phyloP scores from a whole-genome alignment of 1,140 invertebrate genomes.

The Anastrepha ludens region DNA sequence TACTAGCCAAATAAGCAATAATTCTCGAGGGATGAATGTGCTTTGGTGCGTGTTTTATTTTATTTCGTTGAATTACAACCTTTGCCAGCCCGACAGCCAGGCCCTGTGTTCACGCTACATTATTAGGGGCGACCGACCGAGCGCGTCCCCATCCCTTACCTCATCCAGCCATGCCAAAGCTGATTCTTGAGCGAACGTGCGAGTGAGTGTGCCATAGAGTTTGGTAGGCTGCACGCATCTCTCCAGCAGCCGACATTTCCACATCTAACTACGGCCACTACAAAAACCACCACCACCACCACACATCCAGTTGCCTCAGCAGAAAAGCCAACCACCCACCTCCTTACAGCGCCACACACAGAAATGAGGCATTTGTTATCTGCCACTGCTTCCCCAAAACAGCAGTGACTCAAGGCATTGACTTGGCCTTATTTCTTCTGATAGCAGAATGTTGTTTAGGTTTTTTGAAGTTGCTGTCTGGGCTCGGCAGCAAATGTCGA shows the following conservation, averaged over 20 bases:
- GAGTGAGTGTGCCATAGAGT: background rate
- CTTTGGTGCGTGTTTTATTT: conserved; percentile 74
- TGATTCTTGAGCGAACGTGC: background rate
- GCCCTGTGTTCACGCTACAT: conserved; percentile 45
- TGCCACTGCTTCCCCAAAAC: background rate
- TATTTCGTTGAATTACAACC: conserved; percentile 68
- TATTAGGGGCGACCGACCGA: conserved; percentile 31
- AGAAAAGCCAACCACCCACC: background rate
- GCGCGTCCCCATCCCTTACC: background rate
- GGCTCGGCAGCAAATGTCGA: conserved; percentile 42
- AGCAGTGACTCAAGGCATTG: background rate
- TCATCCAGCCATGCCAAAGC: background rate
- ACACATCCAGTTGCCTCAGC: background rate
- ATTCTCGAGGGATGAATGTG: conserved; percentile 74
- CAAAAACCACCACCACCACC: background rate
- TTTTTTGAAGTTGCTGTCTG: background rate
- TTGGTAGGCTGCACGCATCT: conserved; percentile 25
- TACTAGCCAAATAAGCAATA: conserved; percentile 74
- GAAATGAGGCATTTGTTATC: background rate
- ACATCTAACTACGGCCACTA: background rate
- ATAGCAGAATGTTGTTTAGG: background rate
- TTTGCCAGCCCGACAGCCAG: background rate
- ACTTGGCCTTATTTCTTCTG: background rate
- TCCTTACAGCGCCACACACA: background rate
- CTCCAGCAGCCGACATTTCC: background rate